Evolutionary conservation across 2,797 vertebrate species (phyloP).

Genomic region (Pseudomugil gertrudae): DNA sequence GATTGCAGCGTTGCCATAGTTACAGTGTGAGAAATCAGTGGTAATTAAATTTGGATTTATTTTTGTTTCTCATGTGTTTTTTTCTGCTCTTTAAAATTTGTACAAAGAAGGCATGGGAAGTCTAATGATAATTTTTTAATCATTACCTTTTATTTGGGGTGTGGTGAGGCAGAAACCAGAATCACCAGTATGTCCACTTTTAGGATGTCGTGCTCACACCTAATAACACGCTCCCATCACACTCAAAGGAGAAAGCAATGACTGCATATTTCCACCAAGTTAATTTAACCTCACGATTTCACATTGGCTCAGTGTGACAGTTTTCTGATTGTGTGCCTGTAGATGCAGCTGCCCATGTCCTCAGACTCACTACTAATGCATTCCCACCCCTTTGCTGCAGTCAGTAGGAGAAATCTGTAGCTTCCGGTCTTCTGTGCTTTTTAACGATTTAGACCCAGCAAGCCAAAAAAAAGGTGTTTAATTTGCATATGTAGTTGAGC

Average conservation of each 20-base stretch:
- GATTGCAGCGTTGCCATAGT: too few relatives aligned
- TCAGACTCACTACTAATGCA: slow-evolving; percentile 36
- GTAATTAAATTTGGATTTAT: too few relatives aligned
- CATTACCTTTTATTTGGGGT: slow-evolving; percentile 21
- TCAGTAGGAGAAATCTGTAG: slow-evolving; percentile 20
- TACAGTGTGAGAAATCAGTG: too few relatives aligned
- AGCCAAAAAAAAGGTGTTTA: neutral
- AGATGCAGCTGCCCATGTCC: slow-evolving; percentile 31
- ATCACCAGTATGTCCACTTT: slow-evolving; percentile 31
- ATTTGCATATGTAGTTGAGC: slow-evolving; percentile 40
- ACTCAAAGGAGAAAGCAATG: slow-evolving; percentile 36
- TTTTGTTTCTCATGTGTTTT: neutral
- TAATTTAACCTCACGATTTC: slow-evolving; percentile 62
- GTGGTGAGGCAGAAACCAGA: slow-evolving; percentile 13
- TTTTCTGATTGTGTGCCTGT: slow-evolving; percentile 43
- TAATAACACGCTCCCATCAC: slow-evolving; percentile 12
- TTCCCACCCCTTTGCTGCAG: slow-evolving; percentile 24
- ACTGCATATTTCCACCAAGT: slow-evolving; percentile 54
- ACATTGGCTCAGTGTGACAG: slow-evolving; percentile 40
- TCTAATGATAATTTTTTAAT: neutral
- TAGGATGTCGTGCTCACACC: slow-evolving; percentile 16
- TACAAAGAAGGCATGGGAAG: neutral
- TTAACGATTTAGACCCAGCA: neutral
- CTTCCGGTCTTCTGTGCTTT: slow-evolving; percentile 17
- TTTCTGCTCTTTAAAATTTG: neutral